Percentiles rank a stretch among this genome's conserved stretches.
Evolutionary conservation across 2,888 invertebrate genomes (phyloP).

Genomic region (Rhimphoctona megacephalus): DNA sequence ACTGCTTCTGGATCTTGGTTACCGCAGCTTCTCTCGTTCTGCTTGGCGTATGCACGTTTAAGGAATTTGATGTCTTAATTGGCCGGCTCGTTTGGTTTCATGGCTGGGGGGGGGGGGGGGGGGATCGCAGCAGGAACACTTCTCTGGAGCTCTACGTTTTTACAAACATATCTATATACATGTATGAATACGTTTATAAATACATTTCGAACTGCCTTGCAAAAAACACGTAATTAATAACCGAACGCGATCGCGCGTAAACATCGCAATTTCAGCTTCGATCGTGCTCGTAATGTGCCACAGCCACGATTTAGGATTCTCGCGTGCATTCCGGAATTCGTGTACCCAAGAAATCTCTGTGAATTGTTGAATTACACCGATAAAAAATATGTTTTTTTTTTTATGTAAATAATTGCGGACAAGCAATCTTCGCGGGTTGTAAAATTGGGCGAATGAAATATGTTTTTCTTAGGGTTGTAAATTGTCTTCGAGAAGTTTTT

Average conservation of each 20-base stretch:
- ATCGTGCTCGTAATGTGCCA: conserved; percentile 47
- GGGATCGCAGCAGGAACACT: conserved; percentile 59
- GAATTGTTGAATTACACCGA: neutral
- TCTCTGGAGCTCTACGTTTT: conserved; percentile 30
- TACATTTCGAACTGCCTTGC: conserved; percentile 51
- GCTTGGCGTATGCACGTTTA: conserved; percentile 71
- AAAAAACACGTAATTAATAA: conserved; percentile 62
- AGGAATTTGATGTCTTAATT: conserved; percentile 83
- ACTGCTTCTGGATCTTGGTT: conserved; percentile 44
- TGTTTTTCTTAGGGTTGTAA: neutral
- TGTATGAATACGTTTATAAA: neutral
- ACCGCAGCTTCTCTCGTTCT: conserved; percentile 50
- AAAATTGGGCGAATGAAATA: neutral
- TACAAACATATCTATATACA: conserved; percentile 15
- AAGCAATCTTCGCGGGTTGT: neutral
- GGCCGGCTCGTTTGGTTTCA: conserved; percentile 75
- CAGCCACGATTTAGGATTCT: conserved; percentile 40
- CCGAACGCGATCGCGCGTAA: conserved; percentile 53
- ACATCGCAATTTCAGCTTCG: conserved; percentile 28
- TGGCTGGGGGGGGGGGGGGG: conserved; percentile 52
- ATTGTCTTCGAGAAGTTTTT: neutral
- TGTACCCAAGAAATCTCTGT: neutral
- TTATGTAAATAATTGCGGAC: neutral
- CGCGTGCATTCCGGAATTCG: neutral
- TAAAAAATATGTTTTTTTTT: neutral